Percentiles rank a stretch among this genome's conserved stretches.
phyloP scores from a whole-genome alignment of 2,113 vertebrate genomes.

The cattle (Bos taurus) region ARS-UCD2.0 NC_037330.1:48394501-48395000 shows the following conservation, averaged over 20 bases:
- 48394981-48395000: constrained; percentile 14
- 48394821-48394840: neutral
- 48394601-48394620: neutral
- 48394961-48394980: neutral
- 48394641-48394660: neutral
- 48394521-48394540: neutral
- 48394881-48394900: neutral
- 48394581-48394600: neutral
- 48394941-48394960: neutral
- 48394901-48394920: neutral
- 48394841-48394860: neutral
- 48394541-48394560: neutral
- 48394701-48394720: neutral
- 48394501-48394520: neutral
- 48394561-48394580: neutral
- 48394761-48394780: neutral
- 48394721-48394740: neutral
- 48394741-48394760: neutral
- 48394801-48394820: neutral
- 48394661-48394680: neutral
- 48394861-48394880: neutral
- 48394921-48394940: neutral
- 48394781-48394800: neutral
- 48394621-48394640: neutral
- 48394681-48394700: neutral